Conservation (phyloP, 2,888 invertebrate genomes). For the Drosophila mercatorum region DNA sequence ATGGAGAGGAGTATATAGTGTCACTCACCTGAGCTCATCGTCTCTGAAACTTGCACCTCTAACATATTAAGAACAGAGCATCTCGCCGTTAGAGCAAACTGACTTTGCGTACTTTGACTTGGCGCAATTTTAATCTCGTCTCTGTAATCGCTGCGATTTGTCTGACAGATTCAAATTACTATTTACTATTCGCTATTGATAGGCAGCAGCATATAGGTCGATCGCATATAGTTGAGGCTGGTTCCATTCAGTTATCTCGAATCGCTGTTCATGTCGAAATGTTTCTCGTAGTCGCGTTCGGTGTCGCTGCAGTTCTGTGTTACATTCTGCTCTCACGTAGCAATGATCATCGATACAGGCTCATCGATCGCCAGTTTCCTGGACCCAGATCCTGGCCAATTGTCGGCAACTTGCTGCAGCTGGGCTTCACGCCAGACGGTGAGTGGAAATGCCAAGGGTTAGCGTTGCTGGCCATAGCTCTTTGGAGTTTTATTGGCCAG, state of each 20-base stretch:
- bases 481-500: background rate
- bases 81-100: background rate
- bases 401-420: conserved; percentile 51
- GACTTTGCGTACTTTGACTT: background rate
- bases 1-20: background rate
- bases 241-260: conserved; percentile 28
- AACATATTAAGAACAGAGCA: conserved; percentile 7
- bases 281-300: conserved; percentile 19
- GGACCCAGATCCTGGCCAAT: conserved; percentile 54
- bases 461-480: background rate
- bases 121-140: background rate
- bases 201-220: background rate
- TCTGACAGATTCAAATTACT: background rate
- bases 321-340: conserved; percentile 11
- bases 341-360: conserved; percentile 28
- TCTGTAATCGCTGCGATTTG: conserved; percentile 5
- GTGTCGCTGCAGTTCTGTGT: conserved; percentile 12
- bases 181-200: conserved; percentile 2
- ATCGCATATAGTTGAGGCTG: conserved; percentile 9
- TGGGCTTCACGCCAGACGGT: conserved; percentile 57
- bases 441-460: conserved; percentile 29
- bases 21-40: background rate
- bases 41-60: background rate
- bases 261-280: conserved; percentile 31
- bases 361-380: conserved; percentile 43